These are phyloP conservation scores for Tachina fera DNA, from an alignment of 2,888 invertebrate genomes.

Conservation along the genomic window DNA sequence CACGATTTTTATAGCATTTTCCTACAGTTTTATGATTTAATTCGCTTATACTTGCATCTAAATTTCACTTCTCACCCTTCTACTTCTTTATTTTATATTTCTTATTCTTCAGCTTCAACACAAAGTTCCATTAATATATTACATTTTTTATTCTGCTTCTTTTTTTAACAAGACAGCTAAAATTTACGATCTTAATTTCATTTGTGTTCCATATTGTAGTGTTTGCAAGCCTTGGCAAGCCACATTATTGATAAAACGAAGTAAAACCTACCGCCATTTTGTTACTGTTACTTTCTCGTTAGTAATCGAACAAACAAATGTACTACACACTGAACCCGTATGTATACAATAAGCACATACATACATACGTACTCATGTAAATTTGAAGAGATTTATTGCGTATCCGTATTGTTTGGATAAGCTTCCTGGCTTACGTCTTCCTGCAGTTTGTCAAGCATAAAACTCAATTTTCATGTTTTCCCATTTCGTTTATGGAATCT, in stretches of 20 bases:
- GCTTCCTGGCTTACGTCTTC: constrained; percentile 54
- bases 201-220: constrained; percentile 26
- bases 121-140: constrained; percentile 77
- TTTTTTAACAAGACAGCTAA: constrained; percentile 45
- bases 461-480: constrained; percentile 62
- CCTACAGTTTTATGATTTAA: constrained; percentile 59
- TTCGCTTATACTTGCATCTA: constrained; percentile 54
- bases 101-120: neutral
- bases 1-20: constrained; percentile 62
- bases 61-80: constrained; percentile 25
- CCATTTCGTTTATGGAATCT: constrained; percentile 58
- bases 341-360: neutral
- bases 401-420: constrained; percentile 52
- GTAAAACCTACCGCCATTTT: constrained; percentile 50
- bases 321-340: neutral
- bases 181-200: constrained; percentile 65
- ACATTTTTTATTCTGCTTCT: constrained; percentile 66
- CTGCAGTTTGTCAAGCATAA: constrained; percentile 58
- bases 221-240: neutral
- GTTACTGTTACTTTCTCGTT: constrained; percentile 52
- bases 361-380: neutral
- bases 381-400: constrained; percentile 46
- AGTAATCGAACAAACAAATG: constrained; percentile 10
- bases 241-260: neutral
- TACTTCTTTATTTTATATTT: neutral